phyloP scores from a whole-genome alignment of 2,888 invertebrate species.

The Campoplex nolae region DNA sequence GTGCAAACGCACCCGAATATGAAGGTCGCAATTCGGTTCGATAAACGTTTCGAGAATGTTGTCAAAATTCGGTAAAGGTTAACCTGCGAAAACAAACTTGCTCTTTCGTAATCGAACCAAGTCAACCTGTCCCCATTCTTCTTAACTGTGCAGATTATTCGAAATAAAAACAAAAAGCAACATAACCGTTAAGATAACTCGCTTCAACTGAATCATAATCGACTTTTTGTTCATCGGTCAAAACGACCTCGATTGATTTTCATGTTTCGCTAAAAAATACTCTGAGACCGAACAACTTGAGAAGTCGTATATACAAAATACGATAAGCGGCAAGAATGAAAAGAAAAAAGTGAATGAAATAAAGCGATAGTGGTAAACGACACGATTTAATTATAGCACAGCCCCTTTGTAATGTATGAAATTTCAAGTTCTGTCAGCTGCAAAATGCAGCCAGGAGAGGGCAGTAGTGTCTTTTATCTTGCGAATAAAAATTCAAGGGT shows the following conservation, averaged over 20 bases:
- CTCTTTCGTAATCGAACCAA: not conserved
- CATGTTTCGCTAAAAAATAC: slow-evolving; percentile 26
- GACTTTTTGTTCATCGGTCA: not conserved
- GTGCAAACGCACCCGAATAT: not conserved
- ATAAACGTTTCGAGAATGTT: not conserved
- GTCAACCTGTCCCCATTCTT: not conserved
- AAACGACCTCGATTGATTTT: slow-evolving; percentile 1
- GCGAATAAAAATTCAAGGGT: slow-evolving; percentile 26
- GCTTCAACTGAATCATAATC: not conserved
- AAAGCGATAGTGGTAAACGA: slow-evolving; percentile 27
- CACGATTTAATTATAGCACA: slow-evolving; percentile 47
- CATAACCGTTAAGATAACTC: not conserved
- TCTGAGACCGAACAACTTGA: not conserved
- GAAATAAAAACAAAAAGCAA: not conserved
- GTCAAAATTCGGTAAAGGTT: not conserved
- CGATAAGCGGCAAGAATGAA: slow-evolving; percentile 12
- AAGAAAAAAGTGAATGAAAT: slow-evolving; percentile 23
- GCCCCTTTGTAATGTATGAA: slow-evolving; percentile 11
- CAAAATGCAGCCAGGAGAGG: not conserved
- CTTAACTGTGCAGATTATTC: not conserved
- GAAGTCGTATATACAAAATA: not conserved
- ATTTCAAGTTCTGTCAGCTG: slow-evolving; percentile 29
- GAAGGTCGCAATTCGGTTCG: not conserved
- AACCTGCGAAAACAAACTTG: not conserved
- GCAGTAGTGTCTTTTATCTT: slow-evolving; percentile 28